Evolutionary conservation across 2,113 vertebrate species (phyloP), one percentile per base, ranked within the genome.

Genomic region (Shinisaurus crocodilurus): DNA sequence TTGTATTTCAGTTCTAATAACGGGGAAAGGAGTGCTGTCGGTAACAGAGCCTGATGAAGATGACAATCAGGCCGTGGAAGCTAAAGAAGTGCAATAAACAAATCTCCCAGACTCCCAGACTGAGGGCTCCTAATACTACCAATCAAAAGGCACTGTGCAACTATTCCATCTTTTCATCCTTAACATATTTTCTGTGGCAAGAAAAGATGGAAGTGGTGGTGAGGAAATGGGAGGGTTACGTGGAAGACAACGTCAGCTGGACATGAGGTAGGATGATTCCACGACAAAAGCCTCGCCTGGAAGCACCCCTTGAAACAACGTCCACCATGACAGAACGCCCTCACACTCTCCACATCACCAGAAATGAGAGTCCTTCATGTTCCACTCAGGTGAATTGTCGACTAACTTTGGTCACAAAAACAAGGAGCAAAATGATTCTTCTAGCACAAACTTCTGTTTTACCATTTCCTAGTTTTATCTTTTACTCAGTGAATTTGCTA

Each of bases 301-400:
- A 43, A 65, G 9, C 10, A 40, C 13, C 37, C 10, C 40, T 18
- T 40, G 37, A 50, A 37, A 95, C 37, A 92, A 91, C 0, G 0
- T 89, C 89, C 93, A 67, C 85, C 91, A 91, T 88, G 82, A 90
- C 90, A 95, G 2, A 3, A 88, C 48, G 25, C 23, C 92, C 90
- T 92, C 93, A 89, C 45, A 88, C 89, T 88, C 86, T 1, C 0
- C 75, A 88, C 63, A 77, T 88, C 95, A 96, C 20, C 34, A 79
- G 93, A 97, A 96, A 95, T 95, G 91, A 96, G 95, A 96, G 76
- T 82, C 90, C 90, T 89, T 92, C 3, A 0, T 88, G 88, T 94
- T 95, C 93, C 94, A 82, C 93, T 95, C 87, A 91, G 95, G 91
- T 92, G 89, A 94, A 92, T 6, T 0, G 95, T 94, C 94, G 93